A percentile compares a stretch with the other conserved stretches of the same genome.
Evolutionary conservation across 2,888 invertebrate genomes (phyloP).

Genomic region (Bruchidius siliquastri): DNA sequence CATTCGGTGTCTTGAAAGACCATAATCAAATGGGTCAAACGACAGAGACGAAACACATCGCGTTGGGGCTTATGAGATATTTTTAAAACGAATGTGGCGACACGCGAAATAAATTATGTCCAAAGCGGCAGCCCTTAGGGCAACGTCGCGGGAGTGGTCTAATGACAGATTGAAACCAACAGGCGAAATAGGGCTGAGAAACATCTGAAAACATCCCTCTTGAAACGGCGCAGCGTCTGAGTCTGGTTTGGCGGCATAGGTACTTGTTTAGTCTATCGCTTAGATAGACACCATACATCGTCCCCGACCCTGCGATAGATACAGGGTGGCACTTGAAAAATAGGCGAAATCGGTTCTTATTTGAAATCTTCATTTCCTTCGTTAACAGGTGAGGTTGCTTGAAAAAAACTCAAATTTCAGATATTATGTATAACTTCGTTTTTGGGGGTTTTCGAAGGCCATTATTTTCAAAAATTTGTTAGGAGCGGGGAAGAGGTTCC

Average conservation of each 20-base stretch:
- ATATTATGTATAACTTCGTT: too few species aligned
- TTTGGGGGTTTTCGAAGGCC: too few species aligned
- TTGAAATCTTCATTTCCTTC: too few species aligned
- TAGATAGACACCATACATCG: conserved; percentile 4
- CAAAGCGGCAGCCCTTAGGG: not conserved
- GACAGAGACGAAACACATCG: too few species aligned
- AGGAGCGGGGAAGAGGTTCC: too few species aligned
- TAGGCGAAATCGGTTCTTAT: not conserved
- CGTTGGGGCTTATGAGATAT: not conserved
- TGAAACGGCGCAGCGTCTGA: conserved; percentile 1
- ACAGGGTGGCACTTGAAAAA: not conserved
- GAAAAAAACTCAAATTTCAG: too few species aligned
- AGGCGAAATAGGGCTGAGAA: conserved; percentile 31
- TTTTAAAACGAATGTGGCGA: conserved; percentile 14
- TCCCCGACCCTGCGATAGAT: not conserved
- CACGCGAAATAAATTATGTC: conserved; percentile 12
- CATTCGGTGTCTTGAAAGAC: too few species aligned
- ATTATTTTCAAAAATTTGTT: too few species aligned
- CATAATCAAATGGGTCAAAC: too few species aligned
- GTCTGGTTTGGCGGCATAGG: conserved; percentile 32
- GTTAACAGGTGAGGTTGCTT: too few species aligned
- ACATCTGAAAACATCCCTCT: conserved; percentile 38
- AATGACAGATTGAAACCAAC: conserved; percentile 49
- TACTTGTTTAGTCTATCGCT: conserved; percentile 41
- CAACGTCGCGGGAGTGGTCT: conserved; percentile 32